Conservation (phyloP, 2,797 vertebrate genomes). For the Liasis olivaceus region DNA sequence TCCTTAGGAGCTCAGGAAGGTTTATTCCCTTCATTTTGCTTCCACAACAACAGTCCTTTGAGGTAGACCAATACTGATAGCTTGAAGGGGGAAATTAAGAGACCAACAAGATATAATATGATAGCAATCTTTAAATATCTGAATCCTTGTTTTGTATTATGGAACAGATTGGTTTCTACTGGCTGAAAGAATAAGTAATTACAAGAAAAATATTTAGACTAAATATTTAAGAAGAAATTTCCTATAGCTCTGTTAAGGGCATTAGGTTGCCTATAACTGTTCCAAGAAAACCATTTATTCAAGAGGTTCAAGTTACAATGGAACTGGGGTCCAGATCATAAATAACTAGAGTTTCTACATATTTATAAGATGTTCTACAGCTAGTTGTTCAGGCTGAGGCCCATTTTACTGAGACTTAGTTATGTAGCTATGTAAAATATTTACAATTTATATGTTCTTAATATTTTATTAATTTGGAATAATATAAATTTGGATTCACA, state of each 20-base stretch:
- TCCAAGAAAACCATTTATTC: background rate
- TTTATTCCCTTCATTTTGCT: background rate
- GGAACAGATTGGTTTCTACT: background rate
- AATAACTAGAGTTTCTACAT: background rate
- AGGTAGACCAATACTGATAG: background rate
- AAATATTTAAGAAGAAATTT: background rate
- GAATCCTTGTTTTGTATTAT: background rate
- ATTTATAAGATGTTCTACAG: background rate
- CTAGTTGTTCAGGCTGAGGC: background rate
- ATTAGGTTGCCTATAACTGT: background rate
- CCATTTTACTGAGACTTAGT: background rate
- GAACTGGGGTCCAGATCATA: background rate
- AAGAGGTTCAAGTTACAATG: background rate
- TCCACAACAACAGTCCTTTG: background rate
- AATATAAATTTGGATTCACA: background rate
- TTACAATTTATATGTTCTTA: background rate
- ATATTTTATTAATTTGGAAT: background rate
- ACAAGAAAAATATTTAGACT: background rate
- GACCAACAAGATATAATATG: background rate
- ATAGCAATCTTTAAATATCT: background rate
- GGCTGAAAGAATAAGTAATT: background rate
- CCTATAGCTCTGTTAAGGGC: background rate
- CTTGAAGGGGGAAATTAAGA: background rate
- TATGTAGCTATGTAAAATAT: background rate
- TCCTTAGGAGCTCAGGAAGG: background rate